Base-by-base conservation (phyloP, 64 coral and sea anemone species). In the Stichodactyla helianthus region DNA sequence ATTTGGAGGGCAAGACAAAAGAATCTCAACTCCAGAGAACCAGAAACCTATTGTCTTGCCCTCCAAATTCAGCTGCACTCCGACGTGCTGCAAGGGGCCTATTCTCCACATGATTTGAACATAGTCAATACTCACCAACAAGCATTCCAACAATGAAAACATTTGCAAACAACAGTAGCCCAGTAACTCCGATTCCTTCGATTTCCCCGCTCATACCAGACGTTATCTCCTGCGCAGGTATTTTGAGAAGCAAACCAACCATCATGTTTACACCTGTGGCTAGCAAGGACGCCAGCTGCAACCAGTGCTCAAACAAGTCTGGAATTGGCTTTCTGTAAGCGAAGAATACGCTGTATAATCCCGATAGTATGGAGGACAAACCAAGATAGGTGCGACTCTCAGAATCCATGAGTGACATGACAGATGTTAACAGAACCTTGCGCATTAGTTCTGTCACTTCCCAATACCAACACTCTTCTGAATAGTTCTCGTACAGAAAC, bases 381-480 rank as follows among this genome's bases (percentile, higher is more conserved):
- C 71, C 91, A 2, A 93, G 87, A 59, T 89, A 93, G 1, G 18
- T 77, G 16, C 91, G 91, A 70, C 82, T 86, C 53, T 93, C 60
- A 0, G 65, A 60, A 20, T 89, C 71, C 10, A 54, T 50, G 0
- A 88, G 83, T 20, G 80, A 56, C 51, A 88, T 77, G 44, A 62
- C 68, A 16, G 82, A 71, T 4, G 91, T 93, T 50, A 93, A 53
- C 10, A 86, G n/a, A 4, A 93, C 71, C 50, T 93, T 93, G n/a
- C 91, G 91, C 35, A 59, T 70, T 7, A 84, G 71, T 63, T 93
- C 91, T 20, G 88, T 85, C 6, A 93, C 56, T 50, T 93, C 87
- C 91, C 91, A 93, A 71, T 55, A 93, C 91, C 91, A 93, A 54
- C 91, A 93, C 9, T 77, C 54, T 4, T 78, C 53, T n/a, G 70